These are phyloP conservation scores for Cryptocephalus primarius DNA, from an alignment of 2,888 invertebrate genomes.

Conservation along the genomic window DNA sequence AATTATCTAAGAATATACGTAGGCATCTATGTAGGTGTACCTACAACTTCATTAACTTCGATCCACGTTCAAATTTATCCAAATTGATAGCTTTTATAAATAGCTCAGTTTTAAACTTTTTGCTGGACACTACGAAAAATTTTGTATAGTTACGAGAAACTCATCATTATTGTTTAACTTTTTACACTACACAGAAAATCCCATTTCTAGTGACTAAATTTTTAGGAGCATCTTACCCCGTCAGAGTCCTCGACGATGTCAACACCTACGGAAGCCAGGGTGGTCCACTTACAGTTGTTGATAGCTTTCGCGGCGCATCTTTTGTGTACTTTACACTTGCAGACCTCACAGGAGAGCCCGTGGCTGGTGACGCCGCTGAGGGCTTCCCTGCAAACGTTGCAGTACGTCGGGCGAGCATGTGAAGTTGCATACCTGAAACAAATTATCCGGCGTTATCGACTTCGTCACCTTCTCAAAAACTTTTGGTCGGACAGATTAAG, in stretches of 20 bases:
- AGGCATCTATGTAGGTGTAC: too few relatives aligned
- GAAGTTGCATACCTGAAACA: slow-evolving; percentile 65
- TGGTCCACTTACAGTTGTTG: slow-evolving; percentile 97
- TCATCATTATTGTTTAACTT: too few relatives aligned
- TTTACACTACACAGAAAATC: too few relatives aligned
- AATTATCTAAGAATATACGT: too few relatives aligned
- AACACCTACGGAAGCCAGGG: slow-evolving; percentile 87
- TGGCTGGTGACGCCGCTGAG: slow-evolving; percentile 89
- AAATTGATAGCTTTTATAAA: too few relatives aligned
- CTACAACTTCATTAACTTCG: too few relatives aligned
- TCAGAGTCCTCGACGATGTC: slow-evolving; percentile 89
- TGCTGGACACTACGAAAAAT: too few relatives aligned
- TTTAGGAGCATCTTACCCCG: slow-evolving; percentile 51
- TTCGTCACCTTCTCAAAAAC: not conserved
- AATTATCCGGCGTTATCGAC: not conserved
- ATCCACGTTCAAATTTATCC: too few relatives aligned
- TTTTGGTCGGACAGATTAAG: too few relatives aligned
- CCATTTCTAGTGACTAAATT: not conserved
- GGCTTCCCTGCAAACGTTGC: slow-evolving; percentile 93
- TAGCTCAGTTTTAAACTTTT: too few relatives aligned
- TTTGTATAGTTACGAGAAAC: too few relatives aligned
- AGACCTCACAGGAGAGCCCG: slow-evolving; percentile 92
- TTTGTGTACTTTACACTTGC: slow-evolving; percentile 96
- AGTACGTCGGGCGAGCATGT: slow-evolving; percentile 91
- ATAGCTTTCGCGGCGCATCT: slow-evolving; percentile 86